Percentiles rank a stretch among this genome's conserved stretches.
These are phyloP conservation scores for Harpegnathos saltator DNA, from an alignment of 1,140 invertebrate genomes.

Conservation along the genomic window DNA sequence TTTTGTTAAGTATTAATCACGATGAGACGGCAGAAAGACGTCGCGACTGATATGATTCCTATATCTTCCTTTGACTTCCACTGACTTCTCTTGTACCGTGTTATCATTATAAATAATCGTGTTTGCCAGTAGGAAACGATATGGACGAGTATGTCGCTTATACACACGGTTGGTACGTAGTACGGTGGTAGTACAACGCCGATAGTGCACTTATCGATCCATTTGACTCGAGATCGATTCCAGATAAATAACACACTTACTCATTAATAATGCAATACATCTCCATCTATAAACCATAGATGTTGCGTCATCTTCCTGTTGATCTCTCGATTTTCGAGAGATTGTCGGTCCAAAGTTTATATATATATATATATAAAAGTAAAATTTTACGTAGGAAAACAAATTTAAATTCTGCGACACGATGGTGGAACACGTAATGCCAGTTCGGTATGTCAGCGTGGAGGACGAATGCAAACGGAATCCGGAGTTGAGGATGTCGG, in stretches of 20 bases:
- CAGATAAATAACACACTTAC: too few species aligned
- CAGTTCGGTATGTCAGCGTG: conserved; percentile 60
- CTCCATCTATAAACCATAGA: too few species aligned
- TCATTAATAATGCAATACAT: too few species aligned
- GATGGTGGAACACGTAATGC: not conserved
- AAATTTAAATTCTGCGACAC: not conserved
- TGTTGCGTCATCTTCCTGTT: too few species aligned
- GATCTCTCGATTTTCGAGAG: too few species aligned
- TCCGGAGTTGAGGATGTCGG: conserved; percentile 85
- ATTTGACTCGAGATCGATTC: too few species aligned
- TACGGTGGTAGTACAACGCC: too few species aligned
- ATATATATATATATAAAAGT: too few species aligned
- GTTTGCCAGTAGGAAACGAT: not conserved
- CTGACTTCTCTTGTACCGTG: not conserved
- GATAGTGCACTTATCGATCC: too few species aligned
- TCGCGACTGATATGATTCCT: not conserved
- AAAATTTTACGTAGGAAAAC: not conserved
- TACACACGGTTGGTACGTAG: not conserved
- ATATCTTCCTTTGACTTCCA: not conserved
- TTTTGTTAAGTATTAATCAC: not conserved
- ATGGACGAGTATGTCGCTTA: not conserved
- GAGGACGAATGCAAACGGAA: conserved; percentile 87
- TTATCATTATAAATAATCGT: not conserved
- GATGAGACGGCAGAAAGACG: not conserved
- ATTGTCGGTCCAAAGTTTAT: not conserved